Evolutionary conservation across 2,797 vertebrate species (phyloP).

Genomic region (Hydrophis major): DNA sequence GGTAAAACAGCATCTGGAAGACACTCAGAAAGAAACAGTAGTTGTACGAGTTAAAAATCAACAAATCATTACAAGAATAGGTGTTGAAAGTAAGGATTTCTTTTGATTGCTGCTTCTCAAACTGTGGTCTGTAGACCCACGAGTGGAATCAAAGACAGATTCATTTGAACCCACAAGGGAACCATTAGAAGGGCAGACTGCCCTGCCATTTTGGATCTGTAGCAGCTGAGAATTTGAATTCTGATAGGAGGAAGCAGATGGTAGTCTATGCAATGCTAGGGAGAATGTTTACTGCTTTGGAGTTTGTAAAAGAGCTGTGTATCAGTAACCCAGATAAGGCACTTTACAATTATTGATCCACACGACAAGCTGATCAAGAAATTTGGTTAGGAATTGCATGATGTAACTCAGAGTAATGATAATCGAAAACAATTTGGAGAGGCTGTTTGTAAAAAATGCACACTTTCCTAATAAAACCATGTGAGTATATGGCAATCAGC

Average conservation of each 20-base stretch:
- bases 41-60: constrained; percentile 61
- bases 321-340: constrained; percentile 10
- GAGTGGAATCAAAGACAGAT: constrained; percentile 23
- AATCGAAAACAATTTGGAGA: not conserved
- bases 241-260: constrained; percentile 38
- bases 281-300: constrained; percentile 28
- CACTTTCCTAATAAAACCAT: not conserved
- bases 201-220: constrained; percentile 36
- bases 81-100: constrained; percentile 55
- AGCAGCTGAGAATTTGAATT: constrained; percentile 40
- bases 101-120: constrained; percentile 25
- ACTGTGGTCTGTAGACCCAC: constrained; percentile 15
- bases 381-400: not conserved
- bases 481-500: not conserved
- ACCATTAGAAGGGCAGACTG: constrained; percentile 27
- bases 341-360: constrained; percentile 9
- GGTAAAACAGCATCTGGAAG: constrained; percentile 59
- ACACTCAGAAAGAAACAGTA: constrained; percentile 43
- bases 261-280: constrained; percentile 7
- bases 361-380: not conserved
- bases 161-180: constrained; percentile 34
- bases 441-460: not conserved
- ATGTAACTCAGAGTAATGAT: not conserved
- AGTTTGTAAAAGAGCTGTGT: constrained; percentile 29
- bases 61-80: constrained; percentile 51